A percentile compares a stretch with the other conserved stretches of the same genome.
These are phyloP conservation scores for Ceratoteleas bidentatus DNA, from an alignment of 1,140 invertebrate species.

Conservation along the genomic window DNA sequence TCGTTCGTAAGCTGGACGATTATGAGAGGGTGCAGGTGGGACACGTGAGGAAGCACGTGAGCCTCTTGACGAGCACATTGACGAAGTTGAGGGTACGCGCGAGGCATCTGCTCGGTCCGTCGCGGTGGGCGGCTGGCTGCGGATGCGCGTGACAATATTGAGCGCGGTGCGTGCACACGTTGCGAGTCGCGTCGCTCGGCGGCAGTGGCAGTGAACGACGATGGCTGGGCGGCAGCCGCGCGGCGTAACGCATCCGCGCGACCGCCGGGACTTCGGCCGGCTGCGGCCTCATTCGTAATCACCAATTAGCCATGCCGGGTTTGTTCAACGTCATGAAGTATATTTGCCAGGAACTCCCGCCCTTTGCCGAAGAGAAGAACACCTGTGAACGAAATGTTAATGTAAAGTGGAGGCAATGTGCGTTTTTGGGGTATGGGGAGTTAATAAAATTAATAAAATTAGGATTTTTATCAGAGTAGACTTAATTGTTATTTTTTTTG, in stretches of 20 bases:
- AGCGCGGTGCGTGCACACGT: slow-evolving; percentile 70
- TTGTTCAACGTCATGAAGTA: slow-evolving; percentile 99
- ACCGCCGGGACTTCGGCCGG: slow-evolving; percentile 48
- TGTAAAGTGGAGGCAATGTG: no score
- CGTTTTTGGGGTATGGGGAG: no score
- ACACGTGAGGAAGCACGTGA: slow-evolving; percentile 73
- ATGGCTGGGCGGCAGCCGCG: slow-evolving; percentile 41
- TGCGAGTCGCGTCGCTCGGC: slow-evolving; percentile 65
- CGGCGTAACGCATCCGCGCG: slow-evolving; percentile 22
- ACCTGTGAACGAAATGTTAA: slow-evolving; percentile 88
- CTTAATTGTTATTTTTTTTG: no score
- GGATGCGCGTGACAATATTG: slow-evolving; percentile 55
- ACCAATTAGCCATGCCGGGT: slow-evolving; percentile 99
- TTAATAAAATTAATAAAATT: no score
- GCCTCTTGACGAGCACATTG: slow-evolving; percentile 73
- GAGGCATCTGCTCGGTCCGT: slow-evolving; percentile 55
- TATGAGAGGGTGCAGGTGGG: slow-evolving; percentile 49
- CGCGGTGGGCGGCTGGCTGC: slow-evolving; percentile 48
- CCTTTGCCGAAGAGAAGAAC: slow-evolving; percentile 99
- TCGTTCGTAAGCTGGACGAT: slow-evolving; percentile 11
- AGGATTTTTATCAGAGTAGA: no score
- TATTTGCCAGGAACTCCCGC: slow-evolving; percentile 99
- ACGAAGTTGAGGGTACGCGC: slow-evolving; percentile 69
- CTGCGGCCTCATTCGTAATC: slow-evolving; percentile 80
- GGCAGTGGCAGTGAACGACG: slow-evolving; percentile 73